These are phyloP conservation scores for Parnassius mnemosyne DNA, from an alignment of 2,888 invertebrate genomes.

Conservation along the genomic window DNA sequence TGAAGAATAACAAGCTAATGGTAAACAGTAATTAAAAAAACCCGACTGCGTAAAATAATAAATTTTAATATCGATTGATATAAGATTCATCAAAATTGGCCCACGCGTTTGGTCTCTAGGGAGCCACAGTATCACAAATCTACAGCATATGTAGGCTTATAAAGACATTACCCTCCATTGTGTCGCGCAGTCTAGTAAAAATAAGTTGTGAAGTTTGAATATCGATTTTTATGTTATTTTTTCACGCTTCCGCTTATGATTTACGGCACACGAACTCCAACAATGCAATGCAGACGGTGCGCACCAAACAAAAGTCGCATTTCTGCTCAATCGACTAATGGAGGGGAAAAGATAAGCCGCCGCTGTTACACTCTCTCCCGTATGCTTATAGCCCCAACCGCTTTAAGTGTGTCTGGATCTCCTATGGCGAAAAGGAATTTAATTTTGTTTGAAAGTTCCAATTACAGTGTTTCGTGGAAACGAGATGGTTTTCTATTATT, in stretches of 20 bases:
- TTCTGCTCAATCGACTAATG: conserved; percentile 35
- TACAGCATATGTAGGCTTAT: too few relatives aligned
- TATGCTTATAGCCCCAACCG: conserved; percentile 12
- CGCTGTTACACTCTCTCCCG: conserved; percentile 11
- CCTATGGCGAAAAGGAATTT: neutral
- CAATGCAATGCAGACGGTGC: conserved; percentile 26
- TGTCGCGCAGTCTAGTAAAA: too few relatives aligned
- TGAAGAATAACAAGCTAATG: too few relatives aligned
- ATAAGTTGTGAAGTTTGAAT: too few relatives aligned
- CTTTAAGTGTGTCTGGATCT: conserved; percentile 3
- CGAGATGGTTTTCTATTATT: neutral
- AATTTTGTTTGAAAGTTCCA: neutral
- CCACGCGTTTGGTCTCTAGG: too few relatives aligned
- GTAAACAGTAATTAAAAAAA: too few relatives aligned
- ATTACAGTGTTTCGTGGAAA: neutral
- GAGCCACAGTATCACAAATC: too few relatives aligned
- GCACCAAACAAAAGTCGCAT: conserved; percentile 29
- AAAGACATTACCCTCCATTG: too few relatives aligned
- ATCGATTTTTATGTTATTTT: neutral
- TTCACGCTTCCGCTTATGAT: conserved; percentile 3
- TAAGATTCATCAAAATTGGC: too few relatives aligned
- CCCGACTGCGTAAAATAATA: too few relatives aligned
- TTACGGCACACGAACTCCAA: neutral
- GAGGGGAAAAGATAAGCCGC: conserved; percentile 34
- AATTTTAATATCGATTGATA: too few relatives aligned